phyloP scores from a whole-genome alignment of 64 coral and sea anemone genomes.

The Catalaphyllia jardinei region DNA sequence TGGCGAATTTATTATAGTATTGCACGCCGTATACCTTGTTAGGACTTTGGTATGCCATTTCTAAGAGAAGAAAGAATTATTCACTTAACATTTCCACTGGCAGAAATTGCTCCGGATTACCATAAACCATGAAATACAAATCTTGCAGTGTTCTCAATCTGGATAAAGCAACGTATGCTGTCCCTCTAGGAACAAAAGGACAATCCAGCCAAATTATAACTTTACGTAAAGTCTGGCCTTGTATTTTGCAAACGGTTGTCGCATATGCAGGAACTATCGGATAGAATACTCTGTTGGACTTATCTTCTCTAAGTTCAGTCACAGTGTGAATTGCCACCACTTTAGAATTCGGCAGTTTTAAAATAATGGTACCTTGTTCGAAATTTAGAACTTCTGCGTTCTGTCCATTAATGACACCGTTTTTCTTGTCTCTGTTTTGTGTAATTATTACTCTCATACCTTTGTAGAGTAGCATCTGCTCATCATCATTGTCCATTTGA shows the following conservation, averaged over 20 bases:
- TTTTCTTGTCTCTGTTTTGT: background rate
- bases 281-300: background rate
- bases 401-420: background rate
- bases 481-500: background rate
- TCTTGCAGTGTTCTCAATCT: too few relatives aligned
- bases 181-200: background rate
- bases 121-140: too few relatives aligned
- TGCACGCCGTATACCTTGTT: too few relatives aligned
- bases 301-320: too few relatives aligned
- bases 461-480: background rate
- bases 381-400: background rate
- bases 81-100: too few relatives aligned
- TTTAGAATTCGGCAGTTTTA: background rate
- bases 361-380: background rate
- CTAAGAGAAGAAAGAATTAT: too few relatives aligned
- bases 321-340: background rate
- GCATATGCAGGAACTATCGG: constrained; percentile 9
- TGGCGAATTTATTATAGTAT: too few relatives aligned
- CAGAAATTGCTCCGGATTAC: too few relatives aligned
- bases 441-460: constrained; percentile 34
- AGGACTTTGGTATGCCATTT: too few relatives aligned
- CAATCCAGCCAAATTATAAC: constrained; percentile 7
- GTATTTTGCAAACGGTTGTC: constrained; percentile 6
- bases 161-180: background rate
- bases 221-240: constrained; percentile 11